Percentiles rank a stretch among this genome's conserved stretches.
These are phyloP conservation scores for Hypomecis punctinalis DNA, from an alignment of 2,888 invertebrate genomes.

Conservation along the genomic window DNA sequence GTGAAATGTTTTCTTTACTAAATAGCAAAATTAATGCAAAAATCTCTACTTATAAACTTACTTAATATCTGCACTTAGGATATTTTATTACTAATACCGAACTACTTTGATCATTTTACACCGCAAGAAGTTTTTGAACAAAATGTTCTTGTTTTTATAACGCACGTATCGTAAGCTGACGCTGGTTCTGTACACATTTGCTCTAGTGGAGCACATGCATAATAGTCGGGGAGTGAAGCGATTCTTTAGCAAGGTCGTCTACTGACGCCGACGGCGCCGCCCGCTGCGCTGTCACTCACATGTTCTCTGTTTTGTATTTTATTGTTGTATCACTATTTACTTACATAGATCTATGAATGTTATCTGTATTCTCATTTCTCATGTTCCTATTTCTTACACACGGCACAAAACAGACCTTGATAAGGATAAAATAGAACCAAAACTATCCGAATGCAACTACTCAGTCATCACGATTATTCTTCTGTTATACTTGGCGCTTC, in stretches of 20 bases:
- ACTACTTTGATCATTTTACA: no score
- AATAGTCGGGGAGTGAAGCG: conserved; percentile 28
- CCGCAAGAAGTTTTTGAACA: no score
- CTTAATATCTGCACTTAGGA: no score
- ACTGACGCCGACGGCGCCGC: conserved; percentile 55
- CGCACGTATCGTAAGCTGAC: no score
- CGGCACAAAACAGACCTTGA: conserved; percentile 19
- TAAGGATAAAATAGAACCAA: conserved; percentile 13
- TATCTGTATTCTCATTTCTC: conserved; percentile 21
- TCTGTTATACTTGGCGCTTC: neutral
- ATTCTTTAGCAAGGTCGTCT: conserved; percentile 40
- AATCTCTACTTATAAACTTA: no score
- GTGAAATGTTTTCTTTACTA: no score
- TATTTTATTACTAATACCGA: no score
- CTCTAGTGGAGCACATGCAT: conserved; percentile 9
- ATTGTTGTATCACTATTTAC: conserved; percentile 41
- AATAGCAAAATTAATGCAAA: no score
- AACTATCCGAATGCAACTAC: neutral
- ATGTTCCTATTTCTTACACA: conserved; percentile 16
- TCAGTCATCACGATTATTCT: neutral
- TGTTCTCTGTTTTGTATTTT: conserved; percentile 39
- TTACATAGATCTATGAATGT: conserved; percentile 33
- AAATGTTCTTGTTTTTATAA: no score
- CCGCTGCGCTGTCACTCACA: conserved; percentile 55
- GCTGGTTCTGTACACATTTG: no score